Evolutionary conservation across 1,140 invertebrate species (phyloP).

Genomic region (Zaprionus tsacasi): DNA sequence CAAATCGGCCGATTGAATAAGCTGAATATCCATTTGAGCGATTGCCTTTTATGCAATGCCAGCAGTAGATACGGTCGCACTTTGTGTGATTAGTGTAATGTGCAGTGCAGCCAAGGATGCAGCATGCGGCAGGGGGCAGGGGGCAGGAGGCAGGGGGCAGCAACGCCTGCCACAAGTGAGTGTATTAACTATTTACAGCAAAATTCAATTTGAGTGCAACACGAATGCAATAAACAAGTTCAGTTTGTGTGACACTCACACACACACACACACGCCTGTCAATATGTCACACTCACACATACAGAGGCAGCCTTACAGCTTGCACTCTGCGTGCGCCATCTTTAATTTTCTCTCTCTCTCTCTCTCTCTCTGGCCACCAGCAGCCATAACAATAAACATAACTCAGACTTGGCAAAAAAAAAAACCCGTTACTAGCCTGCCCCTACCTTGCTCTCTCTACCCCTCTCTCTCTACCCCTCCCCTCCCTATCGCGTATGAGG

Average conservation of each 20-base stretch:
- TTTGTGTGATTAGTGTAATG: conserved; percentile 76
- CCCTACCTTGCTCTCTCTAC: not conserved
- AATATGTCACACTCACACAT: conserved; percentile 55
- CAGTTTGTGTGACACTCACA: conserved; percentile 18
- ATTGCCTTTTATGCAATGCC: conserved; percentile 52
- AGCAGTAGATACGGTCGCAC: not conserved
- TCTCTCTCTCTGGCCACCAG: conserved; percentile 38
- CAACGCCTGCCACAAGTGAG: conserved; percentile 6
- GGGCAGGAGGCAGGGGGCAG: conserved; percentile 17
- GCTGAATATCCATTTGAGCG: conserved; percentile 66
- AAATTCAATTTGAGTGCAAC: conserved; percentile 63
- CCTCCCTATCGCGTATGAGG: conserved; percentile 36
- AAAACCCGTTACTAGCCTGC: not conserved
- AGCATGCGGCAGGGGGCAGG: conserved; percentile 13
- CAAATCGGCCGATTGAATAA: conserved; percentile 10
- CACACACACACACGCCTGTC: conserved; percentile 54
- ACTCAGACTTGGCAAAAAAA: conserved; percentile 8
- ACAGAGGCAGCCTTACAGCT: not conserved
- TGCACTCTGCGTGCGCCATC: conserved; percentile 22
- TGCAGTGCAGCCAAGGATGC: conserved; percentile 46
- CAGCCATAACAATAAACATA: conserved; percentile 65
- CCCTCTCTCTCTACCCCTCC: not conserved
- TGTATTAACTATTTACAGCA: conserved; percentile 55
- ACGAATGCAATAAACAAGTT: conserved; percentile 34
- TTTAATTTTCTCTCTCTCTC: conserved; percentile 59